Evolutionary conservation across 2,888 invertebrate genomes (phyloP).

Genomic region (Cataglyphis livida): DNA sequence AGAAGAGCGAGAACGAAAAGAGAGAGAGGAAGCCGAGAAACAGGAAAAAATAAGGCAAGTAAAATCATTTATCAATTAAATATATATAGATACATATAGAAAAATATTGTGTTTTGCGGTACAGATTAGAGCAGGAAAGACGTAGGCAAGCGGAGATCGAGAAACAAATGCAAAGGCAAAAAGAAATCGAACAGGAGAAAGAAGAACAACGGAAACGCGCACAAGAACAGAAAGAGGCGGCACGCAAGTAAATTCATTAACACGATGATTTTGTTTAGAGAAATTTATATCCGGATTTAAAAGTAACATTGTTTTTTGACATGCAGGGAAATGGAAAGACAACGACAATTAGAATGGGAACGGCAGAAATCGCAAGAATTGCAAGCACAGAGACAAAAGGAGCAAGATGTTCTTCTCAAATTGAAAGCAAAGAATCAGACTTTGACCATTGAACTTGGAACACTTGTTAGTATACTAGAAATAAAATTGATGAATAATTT

Average conservation of each 20-base stretch:
- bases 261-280: not conserved
- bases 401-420: conserved; percentile 93
- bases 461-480: conserved; percentile 83
- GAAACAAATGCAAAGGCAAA: conserved; percentile 92
- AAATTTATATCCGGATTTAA: conserved; percentile 3
- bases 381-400: conserved; percentile 93
- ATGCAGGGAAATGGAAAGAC: conserved; percentile 95
- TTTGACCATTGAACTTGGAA: conserved; percentile 91
- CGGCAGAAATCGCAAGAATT: conserved; percentile 95
- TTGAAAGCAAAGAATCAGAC: conserved; percentile 95
- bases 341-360: conserved; percentile 98
- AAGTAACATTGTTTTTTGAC: conserved; percentile 28
- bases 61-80: not conserved
- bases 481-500: conserved; percentile 8
- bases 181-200: conserved; percentile 90
- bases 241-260: conserved; percentile 88
- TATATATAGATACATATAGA: not conserved
- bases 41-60: conserved; percentile 91
- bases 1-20: conserved; percentile 97
- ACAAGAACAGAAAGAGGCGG: conserved; percentile 92
- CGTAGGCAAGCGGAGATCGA: conserved; percentile 96
- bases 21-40: conserved; percentile 95
- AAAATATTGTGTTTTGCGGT: not conserved
- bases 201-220: conserved; percentile 93
- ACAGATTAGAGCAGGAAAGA: conserved; percentile 89